phyloP scores from a whole-genome alignment of 2,797 vertebrate species.

The Microchirus variegatus region DNA sequence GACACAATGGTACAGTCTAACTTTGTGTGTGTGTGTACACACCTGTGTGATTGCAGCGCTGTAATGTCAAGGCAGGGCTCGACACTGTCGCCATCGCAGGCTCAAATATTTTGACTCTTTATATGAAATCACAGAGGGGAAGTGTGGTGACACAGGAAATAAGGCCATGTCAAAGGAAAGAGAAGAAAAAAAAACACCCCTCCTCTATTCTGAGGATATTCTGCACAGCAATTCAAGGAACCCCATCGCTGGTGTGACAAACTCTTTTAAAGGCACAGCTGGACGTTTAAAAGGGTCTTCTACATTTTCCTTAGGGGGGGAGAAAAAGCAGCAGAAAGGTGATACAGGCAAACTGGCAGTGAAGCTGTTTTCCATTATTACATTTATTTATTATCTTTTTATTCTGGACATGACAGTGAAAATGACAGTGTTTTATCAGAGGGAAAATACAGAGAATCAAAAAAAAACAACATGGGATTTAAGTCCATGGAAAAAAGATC shows the following conservation, averaged over 20 bases:
- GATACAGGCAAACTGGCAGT: slow-evolving; percentile 54
- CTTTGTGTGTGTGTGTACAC: slow-evolving; percentile 37
- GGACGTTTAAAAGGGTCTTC: slow-evolving; percentile 65
- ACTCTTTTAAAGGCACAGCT: slow-evolving; percentile 67
- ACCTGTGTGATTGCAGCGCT: slow-evolving; percentile 52
- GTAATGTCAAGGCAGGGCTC: slow-evolving; percentile 49
- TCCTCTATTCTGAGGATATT: slow-evolving; percentile 51
- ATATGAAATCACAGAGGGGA: slow-evolving; percentile 43
- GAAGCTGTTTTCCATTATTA: slow-evolving; percentile 53
- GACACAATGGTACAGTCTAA: slow-evolving; percentile 44
- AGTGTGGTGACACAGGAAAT: slow-evolving; percentile 65
- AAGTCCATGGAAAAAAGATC: no score
- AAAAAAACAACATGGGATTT: background rate
- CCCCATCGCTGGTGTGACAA: slow-evolving; percentile 58
- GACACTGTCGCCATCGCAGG: slow-evolving; percentile 52
- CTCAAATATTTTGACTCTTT: slow-evolving; percentile 65
- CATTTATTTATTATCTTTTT: slow-evolving; percentile 35
- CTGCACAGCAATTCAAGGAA: slow-evolving; percentile 56
- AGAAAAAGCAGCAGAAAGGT: slow-evolving; percentile 56
- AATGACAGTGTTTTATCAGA: slow-evolving; percentile 35
- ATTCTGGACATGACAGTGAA: slow-evolving; percentile 10
- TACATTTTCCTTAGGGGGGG: slow-evolving; percentile 58
- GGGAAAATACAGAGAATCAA: slow-evolving; percentile 6
- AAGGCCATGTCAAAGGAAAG: slow-evolving; percentile 33
- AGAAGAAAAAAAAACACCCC: slow-evolving; percentile 1